Evolutionary conservation across 1,140 invertebrate genomes (phyloP).

Genomic region (Pseudomyrmex gracilis): DNA sequence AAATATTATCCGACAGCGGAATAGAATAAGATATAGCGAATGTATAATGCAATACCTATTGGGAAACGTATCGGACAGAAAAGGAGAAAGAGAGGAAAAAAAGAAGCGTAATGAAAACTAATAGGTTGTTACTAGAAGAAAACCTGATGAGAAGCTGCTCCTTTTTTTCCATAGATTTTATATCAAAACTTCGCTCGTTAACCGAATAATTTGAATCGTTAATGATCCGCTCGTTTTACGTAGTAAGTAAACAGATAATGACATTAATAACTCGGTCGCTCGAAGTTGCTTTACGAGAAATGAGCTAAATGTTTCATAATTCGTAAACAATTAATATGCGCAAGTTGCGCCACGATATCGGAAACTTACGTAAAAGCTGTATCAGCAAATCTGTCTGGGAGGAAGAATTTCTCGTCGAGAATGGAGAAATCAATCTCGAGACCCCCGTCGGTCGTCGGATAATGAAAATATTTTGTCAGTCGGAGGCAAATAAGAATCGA

Average conservation of each 20-base stretch:
- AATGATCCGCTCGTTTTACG: not conserved
- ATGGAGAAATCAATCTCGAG: conserved; percentile 14
- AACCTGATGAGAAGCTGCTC: no score
- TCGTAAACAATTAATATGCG: conserved; percentile 16
- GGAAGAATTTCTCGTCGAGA: not conserved
- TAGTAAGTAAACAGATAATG: not conserved
- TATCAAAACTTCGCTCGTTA: conserved; percentile 1
- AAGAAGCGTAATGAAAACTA: not conserved
- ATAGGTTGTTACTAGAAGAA: not conserved
- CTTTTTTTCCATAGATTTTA: not conserved
- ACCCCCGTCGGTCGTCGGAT: conserved; percentile 5
- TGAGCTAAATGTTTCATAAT: not conserved
- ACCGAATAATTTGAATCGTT: not conserved
- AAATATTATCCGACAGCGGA: conserved; percentile 22
- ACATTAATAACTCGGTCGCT: not conserved
- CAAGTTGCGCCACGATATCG: not conserved
- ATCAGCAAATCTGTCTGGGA: not conserved
- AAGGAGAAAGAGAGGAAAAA: not conserved
- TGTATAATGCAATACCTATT: not conserved
- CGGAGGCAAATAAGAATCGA: not conserved
- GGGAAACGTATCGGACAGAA: not conserved
- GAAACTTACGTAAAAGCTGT: conserved; percentile 3
- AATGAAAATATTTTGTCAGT: conserved; percentile 47
- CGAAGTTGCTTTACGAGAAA: not conserved
- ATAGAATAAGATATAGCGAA: conserved; percentile 23